phyloP scores from a whole-genome alignment of 1,140 invertebrate species.

The Panulirus ornatus region DNA sequence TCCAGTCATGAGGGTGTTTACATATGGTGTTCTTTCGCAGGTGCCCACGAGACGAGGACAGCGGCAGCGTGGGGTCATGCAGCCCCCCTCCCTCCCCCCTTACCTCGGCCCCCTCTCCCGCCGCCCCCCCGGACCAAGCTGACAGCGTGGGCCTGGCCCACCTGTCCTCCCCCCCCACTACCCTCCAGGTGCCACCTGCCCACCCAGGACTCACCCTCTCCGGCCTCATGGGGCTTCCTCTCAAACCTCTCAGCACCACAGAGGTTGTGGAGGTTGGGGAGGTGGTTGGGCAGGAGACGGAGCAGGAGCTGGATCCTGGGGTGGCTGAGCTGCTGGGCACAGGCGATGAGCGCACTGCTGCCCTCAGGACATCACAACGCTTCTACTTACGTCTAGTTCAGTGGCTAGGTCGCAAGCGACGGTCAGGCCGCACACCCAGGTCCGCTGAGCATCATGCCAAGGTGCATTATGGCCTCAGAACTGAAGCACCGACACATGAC shows the following conservation, averaged over 20 bases:
- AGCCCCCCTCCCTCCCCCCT: slow-evolving; percentile 66
- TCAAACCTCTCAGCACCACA: slow-evolving; percentile 27
- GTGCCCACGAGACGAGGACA: slow-evolving; percentile 67
- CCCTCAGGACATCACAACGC: slow-evolving; percentile 57
- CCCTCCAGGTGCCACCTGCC: slow-evolving; percentile 29
- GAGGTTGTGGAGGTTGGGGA: slow-evolving; percentile 21
- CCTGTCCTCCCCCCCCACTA: slow-evolving; percentile 23
- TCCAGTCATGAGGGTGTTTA: neutral
- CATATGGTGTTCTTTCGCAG: neutral
- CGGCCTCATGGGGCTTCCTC: slow-evolving; percentile 63
- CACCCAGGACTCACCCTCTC: slow-evolving; percentile 56
- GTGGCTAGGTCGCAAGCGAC: slow-evolving; percentile 69
- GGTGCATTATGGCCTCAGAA: slow-evolving; percentile 65
- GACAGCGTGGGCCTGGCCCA: slow-evolving; percentile 58
- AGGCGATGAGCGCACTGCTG: slow-evolving; percentile 53
- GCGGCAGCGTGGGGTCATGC: slow-evolving; percentile 70
- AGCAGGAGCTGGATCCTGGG: slow-evolving; percentile 28
- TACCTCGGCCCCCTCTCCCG: slow-evolving; percentile 41
- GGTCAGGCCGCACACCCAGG: slow-evolving; percentile 57
- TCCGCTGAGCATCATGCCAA: slow-evolving; percentile 69
- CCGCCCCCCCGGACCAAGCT: slow-evolving; percentile 50
- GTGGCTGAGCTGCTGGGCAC: slow-evolving; percentile 59
- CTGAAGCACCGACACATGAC: slow-evolving; percentile 60
- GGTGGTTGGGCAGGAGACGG: neutral
- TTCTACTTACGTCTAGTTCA: slow-evolving; percentile 72